Evolutionary conservation across 1,140 invertebrate genomes (phyloP), one percentile per base, ranked within the genome.

Genomic region (Melitaea cinxia): DNA sequence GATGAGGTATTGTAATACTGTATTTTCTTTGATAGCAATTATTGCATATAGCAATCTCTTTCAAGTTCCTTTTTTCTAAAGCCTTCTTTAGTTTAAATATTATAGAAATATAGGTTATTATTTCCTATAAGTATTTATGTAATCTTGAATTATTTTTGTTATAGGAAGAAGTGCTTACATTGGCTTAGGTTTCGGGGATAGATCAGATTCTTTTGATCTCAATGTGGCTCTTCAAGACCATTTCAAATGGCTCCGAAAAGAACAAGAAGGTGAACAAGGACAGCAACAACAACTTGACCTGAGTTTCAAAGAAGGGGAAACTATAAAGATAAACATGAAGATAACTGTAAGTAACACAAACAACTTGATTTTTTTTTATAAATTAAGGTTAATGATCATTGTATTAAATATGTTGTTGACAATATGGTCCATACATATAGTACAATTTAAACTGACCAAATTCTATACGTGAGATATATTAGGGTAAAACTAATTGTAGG

Each of bases 151-250:
- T 10, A n/a, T 47, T 23, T 23, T 14, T 49, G 89, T 92, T 67
- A 15, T 84, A 96, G 96, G 96, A n/a, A 93, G 98, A 75, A 95
- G 94, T 74, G 98, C 98, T n/a, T 99, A 98, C 76, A 97, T 99
- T 85, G 99, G 99, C 6, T 93, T 99, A 57, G 99, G 99, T 42
- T 99, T 99, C 92, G 95, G 96, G 5, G 99, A 99, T 91, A 93
- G 98, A 76, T 98, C 98, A 15, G 99, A 99, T 91, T 99, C 98
- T 53, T 99, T 99, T 93, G 99, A 99, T 93, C 92, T 99, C 12
- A 99, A 99, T 93, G 99, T 99, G 17, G 96, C 98, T 19, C 92
- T 99, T 28, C 98, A 99, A 93, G 98, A 99, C 92, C 98, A 99
- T 88, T 99, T 99, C 78, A 99, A 99, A 92, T 98, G 97, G 95